Evolutionary conservation across 2,113 vertebrate genomes (phyloP), one percentile per base, ranked within the genome.

Genomic region (Chitala chitala): DNA sequence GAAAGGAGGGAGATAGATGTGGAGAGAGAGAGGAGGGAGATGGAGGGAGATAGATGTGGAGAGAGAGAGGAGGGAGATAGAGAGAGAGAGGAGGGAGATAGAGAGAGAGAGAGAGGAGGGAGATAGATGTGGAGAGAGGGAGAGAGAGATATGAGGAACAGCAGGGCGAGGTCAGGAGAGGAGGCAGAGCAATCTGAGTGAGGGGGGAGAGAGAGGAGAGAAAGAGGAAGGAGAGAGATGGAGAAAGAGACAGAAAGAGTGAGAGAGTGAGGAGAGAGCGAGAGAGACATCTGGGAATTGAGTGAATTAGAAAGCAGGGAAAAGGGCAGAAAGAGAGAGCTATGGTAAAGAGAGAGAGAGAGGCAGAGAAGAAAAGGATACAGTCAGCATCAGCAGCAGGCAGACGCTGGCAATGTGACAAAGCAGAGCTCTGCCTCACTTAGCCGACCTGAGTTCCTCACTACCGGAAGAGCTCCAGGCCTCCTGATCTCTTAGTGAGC

Each of bases 351-450:
- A 55, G 46, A 44, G 58, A 55, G 61, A 88, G 87, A 10, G 70
- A 59, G 80, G 10, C 46, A 77, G 76, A 50, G 74, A 70, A 50
- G 74, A 70, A 42, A 68, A 4, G n/a, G 66, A 69, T 66, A 68
- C 59, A 77, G 79, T 84, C 89, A 85, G 85, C 92, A 82, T 84
- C 90, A 86, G 88, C 86, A 84, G 77, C 81, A 89, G 88, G 87
- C 85, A 87, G 83, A 85, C 90, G 85, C 87, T 89, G 75, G 83
- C 82, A 84, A 84, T 78, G 53, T 72, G 54, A 58, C 5, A 61
- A 81, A 73, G 80, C 81, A 85, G 75, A 83, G 78, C 61, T 80
- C 79, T 89, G 90, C 92, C 87, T 89, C 90, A 90, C 86, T 89
- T 10, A 24, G 88, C 87, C 85, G 84, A 42, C 75, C 24, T 84